These are phyloP conservation scores for Acipenser ruthenus DNA, from an alignment of 2,797 vertebrate species.

Conservation along the genomic window DNA sequence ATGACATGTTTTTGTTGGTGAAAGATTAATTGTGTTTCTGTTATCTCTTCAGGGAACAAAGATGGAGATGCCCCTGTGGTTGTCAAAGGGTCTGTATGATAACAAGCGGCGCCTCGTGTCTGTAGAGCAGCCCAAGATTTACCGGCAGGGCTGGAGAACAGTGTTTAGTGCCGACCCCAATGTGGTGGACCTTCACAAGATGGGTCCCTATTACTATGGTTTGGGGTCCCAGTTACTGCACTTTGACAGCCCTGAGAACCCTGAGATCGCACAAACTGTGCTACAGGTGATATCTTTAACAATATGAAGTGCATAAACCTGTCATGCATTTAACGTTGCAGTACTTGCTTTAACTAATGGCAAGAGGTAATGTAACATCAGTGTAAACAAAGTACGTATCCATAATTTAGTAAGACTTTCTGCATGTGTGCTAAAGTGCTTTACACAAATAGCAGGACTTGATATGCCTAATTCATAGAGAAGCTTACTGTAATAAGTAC, in stretches of 20 bases:
- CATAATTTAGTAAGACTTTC: no score
- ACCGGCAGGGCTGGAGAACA: constrained; percentile 61
- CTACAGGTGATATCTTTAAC: constrained; percentile 65
- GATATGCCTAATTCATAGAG: no score
- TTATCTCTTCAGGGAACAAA: constrained; percentile 66
- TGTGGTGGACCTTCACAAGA: constrained; percentile 68
- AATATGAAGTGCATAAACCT: no score
- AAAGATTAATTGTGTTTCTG: background rate
- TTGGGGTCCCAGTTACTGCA: constrained; percentile 83
- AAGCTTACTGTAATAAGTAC: no score
- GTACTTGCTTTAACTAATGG: no score
- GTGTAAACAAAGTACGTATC: no score
- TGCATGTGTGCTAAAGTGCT: no score
- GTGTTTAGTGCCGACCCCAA: constrained; percentile 66
- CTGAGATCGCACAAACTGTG: constrained; percentile 76
- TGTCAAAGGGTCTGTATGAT: constrained; percentile 62
- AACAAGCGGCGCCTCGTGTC: constrained; percentile 58
- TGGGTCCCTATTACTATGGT: constrained; percentile 65
- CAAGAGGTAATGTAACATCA: no score
- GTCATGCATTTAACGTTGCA: no score
- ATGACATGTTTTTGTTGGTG: background rate
- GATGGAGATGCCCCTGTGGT: constrained; percentile 65
- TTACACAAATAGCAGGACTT: no score
- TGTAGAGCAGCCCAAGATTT: constrained; percentile 60
- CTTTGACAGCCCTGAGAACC: constrained; percentile 84